Percentiles rank a stretch among this genome's conserved stretches.
Evolutionary conservation across 2,113 vertebrate species (phyloP).

Genomic region (Microcebus tavaratra): DNA sequence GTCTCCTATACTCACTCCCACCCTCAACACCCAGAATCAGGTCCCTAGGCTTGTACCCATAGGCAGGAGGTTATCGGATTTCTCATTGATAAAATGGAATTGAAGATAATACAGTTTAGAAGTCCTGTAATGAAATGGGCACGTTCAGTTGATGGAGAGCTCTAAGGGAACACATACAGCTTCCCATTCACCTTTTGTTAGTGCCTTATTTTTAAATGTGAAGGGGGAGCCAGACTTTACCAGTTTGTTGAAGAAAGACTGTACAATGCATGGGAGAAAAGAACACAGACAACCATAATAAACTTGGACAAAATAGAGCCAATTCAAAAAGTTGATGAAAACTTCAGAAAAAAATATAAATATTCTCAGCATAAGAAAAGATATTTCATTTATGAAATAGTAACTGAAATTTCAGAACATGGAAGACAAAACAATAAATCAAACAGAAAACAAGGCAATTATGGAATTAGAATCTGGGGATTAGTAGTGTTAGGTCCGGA

Average conservation of each 20-base stretch:
- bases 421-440: background rate
- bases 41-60: background rate
- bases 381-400: background rate
- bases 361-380: slow-evolving; percentile 3
- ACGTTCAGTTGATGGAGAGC: background rate
- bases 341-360: background rate
- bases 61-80: background rate
- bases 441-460: background rate
- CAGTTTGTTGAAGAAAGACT: background rate
- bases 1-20: background rate
- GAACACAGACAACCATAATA: background rate
- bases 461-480: background rate
- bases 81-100: background rate
- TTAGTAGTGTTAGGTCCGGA: background rate
- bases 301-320: background rate
- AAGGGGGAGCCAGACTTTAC: background rate
- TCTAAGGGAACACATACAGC: background rate
- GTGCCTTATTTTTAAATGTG: background rate
- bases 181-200: background rate
- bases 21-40: background rate
- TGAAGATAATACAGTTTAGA: background rate
- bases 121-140: background rate
- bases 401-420: background rate
- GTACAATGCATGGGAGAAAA: background rate
- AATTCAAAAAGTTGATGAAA: background rate